phyloP scores from a whole-genome alignment of 1,140 invertebrate species.

The Ridgeia piscesae region DNA sequence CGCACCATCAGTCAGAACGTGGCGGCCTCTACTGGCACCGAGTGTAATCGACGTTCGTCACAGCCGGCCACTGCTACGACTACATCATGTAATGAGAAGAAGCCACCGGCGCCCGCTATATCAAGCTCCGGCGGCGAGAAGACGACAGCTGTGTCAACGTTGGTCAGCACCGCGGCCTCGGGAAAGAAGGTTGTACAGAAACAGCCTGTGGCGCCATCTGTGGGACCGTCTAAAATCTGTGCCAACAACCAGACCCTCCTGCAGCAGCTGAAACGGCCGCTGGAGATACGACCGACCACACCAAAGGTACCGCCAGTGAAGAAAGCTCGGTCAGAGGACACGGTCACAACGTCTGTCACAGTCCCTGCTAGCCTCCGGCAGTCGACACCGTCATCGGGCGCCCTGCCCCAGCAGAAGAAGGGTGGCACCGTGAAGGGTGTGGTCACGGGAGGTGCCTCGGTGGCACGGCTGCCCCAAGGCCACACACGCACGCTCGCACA shows the following conservation, averaged over 20 bases:
- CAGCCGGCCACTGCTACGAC: neutral
- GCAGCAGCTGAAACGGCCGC: slow-evolving; percentile 29
- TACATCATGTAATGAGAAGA: neutral
- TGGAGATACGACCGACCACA: slow-evolving; percentile 7
- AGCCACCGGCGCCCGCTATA: neutral
- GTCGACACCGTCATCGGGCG: neutral
- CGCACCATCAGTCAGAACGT: slow-evolving; percentile 42
- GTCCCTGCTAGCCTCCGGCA: neutral
- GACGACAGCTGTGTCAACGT: neutral
- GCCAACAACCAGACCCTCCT: slow-evolving; percentile 12
- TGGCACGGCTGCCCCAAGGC: slow-evolving; percentile 26
- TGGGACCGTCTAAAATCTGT: slow-evolving; percentile 13
- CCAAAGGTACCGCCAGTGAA: neutral
- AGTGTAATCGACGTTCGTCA: neutral
- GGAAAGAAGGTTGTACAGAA: neutral
- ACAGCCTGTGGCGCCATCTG: neutral
- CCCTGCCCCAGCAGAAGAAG: neutral
- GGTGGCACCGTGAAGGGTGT: neutral
- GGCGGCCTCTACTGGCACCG: slow-evolving; percentile 13
- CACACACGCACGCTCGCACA: slow-evolving; percentile 19
- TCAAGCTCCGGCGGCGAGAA: neutral
- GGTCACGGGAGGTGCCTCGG: slow-evolving; percentile 4
- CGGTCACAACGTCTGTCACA: neutral
- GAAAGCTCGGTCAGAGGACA: neutral
- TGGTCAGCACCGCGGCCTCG: neutral